phyloP scores from a whole-genome alignment of 2,797 vertebrate species.

The Graptemys geographica region DNA sequence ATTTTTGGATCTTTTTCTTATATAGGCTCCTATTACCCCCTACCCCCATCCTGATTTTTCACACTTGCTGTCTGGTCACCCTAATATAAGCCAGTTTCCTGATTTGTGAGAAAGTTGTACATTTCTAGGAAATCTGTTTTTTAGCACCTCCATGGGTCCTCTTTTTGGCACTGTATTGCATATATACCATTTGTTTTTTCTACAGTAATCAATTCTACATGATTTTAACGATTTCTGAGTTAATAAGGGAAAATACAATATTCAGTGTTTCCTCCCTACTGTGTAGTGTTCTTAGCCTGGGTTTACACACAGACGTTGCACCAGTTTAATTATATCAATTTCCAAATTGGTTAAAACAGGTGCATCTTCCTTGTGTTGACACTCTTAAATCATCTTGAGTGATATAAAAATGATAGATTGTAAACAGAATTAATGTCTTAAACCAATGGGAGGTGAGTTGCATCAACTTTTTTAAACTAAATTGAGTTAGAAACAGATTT shows the following conservation, averaged over 20 bases:
- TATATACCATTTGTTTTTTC: constrained; percentile 16
- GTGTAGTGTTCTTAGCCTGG: neutral
- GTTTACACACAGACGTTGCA: neutral
- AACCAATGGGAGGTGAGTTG: neutral
- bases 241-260: neutral
- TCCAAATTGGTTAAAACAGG: constrained; percentile 29
- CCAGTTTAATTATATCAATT: neutral
- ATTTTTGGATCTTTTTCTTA: too few relatives aligned
- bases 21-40: too few relatives aligned
- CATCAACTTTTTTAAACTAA: neutral
- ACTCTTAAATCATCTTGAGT: neutral
- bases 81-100: constrained; percentile 3
- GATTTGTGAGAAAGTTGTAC: neutral
- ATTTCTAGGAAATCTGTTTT: constrained; percentile 20
- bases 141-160: neutral
- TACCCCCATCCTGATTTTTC: too few relatives aligned
- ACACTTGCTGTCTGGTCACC: too few relatives aligned
- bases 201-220: neutral
- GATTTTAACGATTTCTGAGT: neutral
- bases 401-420: neutral
- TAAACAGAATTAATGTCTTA: neutral
- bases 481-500: neutral
- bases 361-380: neutral
- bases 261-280: neutral
- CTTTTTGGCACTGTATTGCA: neutral